A percentile compares a stretch with the other conserved stretches of the same genome.
Evolutionary conservation across 1,140 invertebrate species (phyloP).

Genomic region (Meloidogyne exigua): DNA sequence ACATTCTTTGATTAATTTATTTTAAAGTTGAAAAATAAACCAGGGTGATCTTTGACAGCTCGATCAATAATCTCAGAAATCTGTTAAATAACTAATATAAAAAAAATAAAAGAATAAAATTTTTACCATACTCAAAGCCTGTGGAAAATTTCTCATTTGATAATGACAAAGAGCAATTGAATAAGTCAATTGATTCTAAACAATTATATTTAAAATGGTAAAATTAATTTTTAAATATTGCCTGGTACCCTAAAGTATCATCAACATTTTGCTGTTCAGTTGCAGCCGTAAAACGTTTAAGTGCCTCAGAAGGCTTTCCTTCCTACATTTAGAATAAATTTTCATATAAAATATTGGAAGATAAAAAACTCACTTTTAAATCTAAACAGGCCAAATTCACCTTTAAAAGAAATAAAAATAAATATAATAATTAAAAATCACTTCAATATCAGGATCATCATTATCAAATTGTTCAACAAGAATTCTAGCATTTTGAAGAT

Average conservation of each 20-base stretch:
- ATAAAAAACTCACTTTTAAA: slow-evolving; percentile 75
- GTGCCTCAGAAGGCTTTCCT: slow-evolving; percentile 82
- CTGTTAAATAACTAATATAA: slow-evolving; percentile 66
- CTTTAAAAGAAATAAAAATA: slow-evolving; percentile 11
- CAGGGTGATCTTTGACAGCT: slow-evolving; percentile 90
- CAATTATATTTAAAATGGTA: neutral
- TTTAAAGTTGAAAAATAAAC: slow-evolving; percentile 47
- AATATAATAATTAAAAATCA: slow-evolving; percentile 63
- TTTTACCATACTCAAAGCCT: slow-evolving; percentile 69
- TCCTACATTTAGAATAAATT: slow-evolving; percentile 68
- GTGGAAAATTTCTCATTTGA: slow-evolving; percentile 85
- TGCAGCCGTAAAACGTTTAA: slow-evolving; percentile 85
- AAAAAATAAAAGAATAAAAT: neutral
- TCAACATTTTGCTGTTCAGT: slow-evolving; percentile 66
- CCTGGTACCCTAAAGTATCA: slow-evolving; percentile 78
- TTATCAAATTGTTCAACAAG: slow-evolving; percentile 83
- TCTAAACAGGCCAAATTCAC: slow-evolving; percentile 85
- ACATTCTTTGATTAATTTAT: slow-evolving; percentile 1
- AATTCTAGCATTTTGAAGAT: slow-evolving; percentile 82
- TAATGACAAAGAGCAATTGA: slow-evolving; percentile 95
- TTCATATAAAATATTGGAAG: slow-evolving; percentile 30
- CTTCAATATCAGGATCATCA: slow-evolving; percentile 87
- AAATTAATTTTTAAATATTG: neutral
- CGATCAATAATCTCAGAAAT: slow-evolving; percentile 89
- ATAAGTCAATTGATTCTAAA: slow-evolving; percentile 80